A percentile compares a stretch with the other conserved stretches of the same genome.
phyloP scores from a whole-genome alignment of 92 coral and sea anemone genomes.

The Epizoanthus illoricatus region DNA sequence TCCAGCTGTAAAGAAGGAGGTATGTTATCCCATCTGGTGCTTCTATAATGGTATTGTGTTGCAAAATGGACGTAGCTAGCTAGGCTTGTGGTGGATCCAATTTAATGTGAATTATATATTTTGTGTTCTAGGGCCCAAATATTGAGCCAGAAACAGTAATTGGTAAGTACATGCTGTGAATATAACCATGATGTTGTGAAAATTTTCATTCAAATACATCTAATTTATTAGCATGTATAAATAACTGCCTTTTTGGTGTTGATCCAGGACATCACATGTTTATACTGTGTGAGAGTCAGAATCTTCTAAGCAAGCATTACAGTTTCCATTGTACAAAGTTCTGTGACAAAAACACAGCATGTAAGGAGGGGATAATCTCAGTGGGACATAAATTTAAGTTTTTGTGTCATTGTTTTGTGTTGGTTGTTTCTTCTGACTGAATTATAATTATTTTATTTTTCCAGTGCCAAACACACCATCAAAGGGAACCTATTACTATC shows the following conservation, averaged over 20 bases:
- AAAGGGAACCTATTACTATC: slow-evolving; percentile 47
- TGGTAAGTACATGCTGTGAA: slow-evolving; percentile 21
- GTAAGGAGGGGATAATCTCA: too few relatives aligned
- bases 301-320: neutral
- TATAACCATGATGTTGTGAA: too few relatives aligned
- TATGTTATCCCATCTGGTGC: neutral
- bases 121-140: slow-evolving; percentile 38
- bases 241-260: too few relatives aligned
- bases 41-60: neutral
- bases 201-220: too few relatives aligned
- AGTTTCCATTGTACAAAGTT: too few relatives aligned
- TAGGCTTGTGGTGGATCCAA: neutral
- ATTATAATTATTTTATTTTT: neutral
- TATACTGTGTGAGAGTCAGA: too few relatives aligned
- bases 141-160: slow-evolving; percentile 51
- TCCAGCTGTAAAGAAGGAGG: slow-evolving; percentile 77
- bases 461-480: slow-evolving; percentile 51
- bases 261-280: too few relatives aligned
- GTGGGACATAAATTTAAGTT: too few relatives aligned
- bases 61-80: neutral
- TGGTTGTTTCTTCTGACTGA: neutral
- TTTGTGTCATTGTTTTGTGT: too few relatives aligned
- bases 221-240: too few relatives aligned
- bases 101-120: neutral
- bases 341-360: neutral